Percentiles rank a stretch among this genome's conserved stretches.
These are phyloP conservation scores for Chrysodeixis includens DNA, from an alignment of 2,888 invertebrate genomes.

Conservation along the genomic window DNA sequence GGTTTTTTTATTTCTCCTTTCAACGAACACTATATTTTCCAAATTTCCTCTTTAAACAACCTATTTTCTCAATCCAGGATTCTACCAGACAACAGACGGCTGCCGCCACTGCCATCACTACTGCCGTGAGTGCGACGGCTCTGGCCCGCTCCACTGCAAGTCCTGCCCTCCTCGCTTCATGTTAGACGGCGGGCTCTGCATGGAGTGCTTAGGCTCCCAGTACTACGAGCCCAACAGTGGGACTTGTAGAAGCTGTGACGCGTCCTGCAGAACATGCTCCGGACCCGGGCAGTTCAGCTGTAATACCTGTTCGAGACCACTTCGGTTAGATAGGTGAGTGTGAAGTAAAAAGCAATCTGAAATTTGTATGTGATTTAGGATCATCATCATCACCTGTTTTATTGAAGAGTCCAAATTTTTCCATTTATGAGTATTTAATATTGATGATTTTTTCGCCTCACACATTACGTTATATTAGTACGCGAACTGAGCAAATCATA, in stretches of 20 bases:
- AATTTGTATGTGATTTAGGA: too few relatives aligned
- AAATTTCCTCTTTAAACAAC: too few relatives aligned
- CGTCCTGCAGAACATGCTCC: conserved; percentile 90
- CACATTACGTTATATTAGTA: too few relatives aligned
- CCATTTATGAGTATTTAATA: too few relatives aligned
- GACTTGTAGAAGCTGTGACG: conserved; percentile 91
- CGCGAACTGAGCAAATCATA: too few relatives aligned
- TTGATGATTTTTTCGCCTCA: too few relatives aligned
- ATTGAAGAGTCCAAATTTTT: too few relatives aligned
- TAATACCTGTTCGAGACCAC: conserved; percentile 90
- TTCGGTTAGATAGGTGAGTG: conserved; percentile 90
- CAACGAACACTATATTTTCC: too few relatives aligned
- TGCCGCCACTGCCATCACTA: conserved; percentile 97
- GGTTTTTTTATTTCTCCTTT: not conserved
- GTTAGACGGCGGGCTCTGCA: conserved; percentile 93
- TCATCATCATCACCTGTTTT: too few relatives aligned
- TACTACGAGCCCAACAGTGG: conserved; percentile 92
- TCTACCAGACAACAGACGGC: conserved; percentile 94
- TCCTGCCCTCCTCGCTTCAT: conserved; percentile 93
- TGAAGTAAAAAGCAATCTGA: not conserved
- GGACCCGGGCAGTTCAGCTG: conserved; percentile 92
- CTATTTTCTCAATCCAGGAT: conserved; percentile 79
- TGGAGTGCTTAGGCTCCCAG: conserved; percentile 93
- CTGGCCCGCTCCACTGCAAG: conserved; percentile 93
- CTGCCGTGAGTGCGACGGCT: conserved; percentile 95